Evolutionary conservation across 2,113 vertebrate genomes (phyloP), one percentile per base, ranked within the genome.

Genomic region (Oncorhynchus mykiss): DNA sequence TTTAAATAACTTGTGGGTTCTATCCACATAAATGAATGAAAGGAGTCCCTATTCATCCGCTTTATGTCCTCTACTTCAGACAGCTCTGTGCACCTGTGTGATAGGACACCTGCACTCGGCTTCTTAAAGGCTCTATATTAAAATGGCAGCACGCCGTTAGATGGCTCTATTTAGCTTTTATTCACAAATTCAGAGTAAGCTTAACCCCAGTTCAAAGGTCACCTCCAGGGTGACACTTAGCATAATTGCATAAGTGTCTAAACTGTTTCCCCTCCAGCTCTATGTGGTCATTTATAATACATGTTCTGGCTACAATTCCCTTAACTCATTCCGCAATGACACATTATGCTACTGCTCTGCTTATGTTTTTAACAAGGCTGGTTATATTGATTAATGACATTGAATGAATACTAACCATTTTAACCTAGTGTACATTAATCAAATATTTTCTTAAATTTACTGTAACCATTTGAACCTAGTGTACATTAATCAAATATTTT

Each of bases 191-290:
- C 89, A 91, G 86, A 84, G 88, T 83, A 87, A 92, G 90, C 89
- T 91, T 92, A 92, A 93, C 93, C 91, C 82, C 7, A 45, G 91
- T 91, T 92, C 91, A 93, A 90, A 93, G 92, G 91, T 90, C 91
- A 90, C 25, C 78, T 82, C 81, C 71, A 84, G 89, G 91, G 90
- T 92, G 91, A 93, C 93, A 93, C 93, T 94, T 92, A 93, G 91
- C 91, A 93, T 93, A 93, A 93, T 94, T 93, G 92, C 90, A 93
- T 92, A 91, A 92, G 86, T 92, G 91, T 93, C 87, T 93, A 91
- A 92, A 92, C 82, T 90, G 88, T 91, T 92, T 91, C 90, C 82
- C 87, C 90, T 90, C 88, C 85, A 87, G 89, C 87, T 91, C 81
- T 85, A 82, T 87, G 85, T 90, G 89, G 90, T 91, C 89, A 89